Base-by-base conservation (phyloP, 2,888 invertebrate genomes). In the Himalopsyche japonica region DNA sequence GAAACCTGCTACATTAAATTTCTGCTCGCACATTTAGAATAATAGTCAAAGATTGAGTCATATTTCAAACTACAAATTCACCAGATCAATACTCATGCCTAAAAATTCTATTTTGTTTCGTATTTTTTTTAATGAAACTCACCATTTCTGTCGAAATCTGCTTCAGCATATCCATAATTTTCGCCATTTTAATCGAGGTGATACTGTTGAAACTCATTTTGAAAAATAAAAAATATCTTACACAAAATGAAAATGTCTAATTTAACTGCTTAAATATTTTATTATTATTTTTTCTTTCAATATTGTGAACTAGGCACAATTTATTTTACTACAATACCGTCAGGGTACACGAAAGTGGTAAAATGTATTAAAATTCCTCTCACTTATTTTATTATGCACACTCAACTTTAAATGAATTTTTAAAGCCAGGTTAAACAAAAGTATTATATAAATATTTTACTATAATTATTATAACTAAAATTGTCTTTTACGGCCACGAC, bases 101-200 rank as follows among this genome's bases (percentile, higher is more conserved):
- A 57, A 15, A 57, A 20, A 20, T n/a, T 49, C 2, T 49, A 49
- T 49, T 20, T 20, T 49, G 20, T 49, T n/a, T n/a, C 7, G n/a
- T 20, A 49, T 49, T 49, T 20, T 57, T 57, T 20, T 57, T 1
- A 27, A 79, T 64, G n/a, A 57, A 27, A 80, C 92, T 91, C 90
- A 92, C 92, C 92, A 91, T 92, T 89, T 92, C 92, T 34, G 91
- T 91, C 89, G 92, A 92, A 85, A 92, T 90, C 89, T 92, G 92
- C 88, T 91, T 91, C 87, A 92, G 89, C 88, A 91, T 92, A 87
- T 90, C 92, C 92, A 92, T 91, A 87, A 92, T 90, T 89, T 92
- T 92, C 90, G 91, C 92, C 91, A 92, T 88, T 57, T 92, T 89
- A 88, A 92, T 92, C 88, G 92, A 91, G 89, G 92, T 92, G 80